These are phyloP conservation scores for Cyrtorhinus lividipennis DNA, from an alignment of 1,140 invertebrate species.

Conservation along the genomic window DNA sequence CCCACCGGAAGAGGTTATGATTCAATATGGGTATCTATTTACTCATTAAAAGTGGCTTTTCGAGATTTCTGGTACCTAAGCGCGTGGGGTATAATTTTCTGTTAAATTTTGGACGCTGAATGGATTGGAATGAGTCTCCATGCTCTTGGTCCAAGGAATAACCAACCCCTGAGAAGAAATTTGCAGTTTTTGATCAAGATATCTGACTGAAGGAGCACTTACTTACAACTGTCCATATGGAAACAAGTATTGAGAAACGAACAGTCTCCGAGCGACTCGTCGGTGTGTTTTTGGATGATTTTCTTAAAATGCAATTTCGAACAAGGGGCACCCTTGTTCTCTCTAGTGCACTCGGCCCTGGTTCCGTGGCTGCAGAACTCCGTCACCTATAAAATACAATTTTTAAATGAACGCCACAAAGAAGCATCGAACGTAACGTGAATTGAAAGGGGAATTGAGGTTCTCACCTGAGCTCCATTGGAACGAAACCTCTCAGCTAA, in stretches of 20 bases:
- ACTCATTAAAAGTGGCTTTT: too few relatives aligned
- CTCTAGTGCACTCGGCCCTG: conserved; percentile 69
- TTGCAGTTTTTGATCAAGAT: too few relatives aligned
- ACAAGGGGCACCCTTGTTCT: conserved; percentile 47
- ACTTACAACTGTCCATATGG: conserved; percentile 98
- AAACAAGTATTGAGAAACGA: conserved; percentile 97
- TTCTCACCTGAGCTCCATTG: conserved; percentile 40
- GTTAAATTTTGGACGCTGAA: too few relatives aligned
- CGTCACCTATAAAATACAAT: conserved; percentile 51
- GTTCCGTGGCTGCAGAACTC: conserved; percentile 95
- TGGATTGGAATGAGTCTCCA: too few relatives aligned
- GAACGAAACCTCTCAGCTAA: conserved; percentile 88
- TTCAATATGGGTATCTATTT: too few relatives aligned
- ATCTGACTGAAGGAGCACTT: too few relatives aligned
- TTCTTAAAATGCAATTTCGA: conserved; percentile 92
- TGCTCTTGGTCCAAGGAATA: too few relatives aligned
- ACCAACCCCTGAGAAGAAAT: too few relatives aligned
- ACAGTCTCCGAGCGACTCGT: conserved; percentile 89
- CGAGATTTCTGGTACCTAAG: too few relatives aligned
- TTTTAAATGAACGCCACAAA: neutral
- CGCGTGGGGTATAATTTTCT: too few relatives aligned
- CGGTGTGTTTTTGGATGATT: conserved; percentile 92
- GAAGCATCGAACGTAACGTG: neutral
- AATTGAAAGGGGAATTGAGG: neutral
- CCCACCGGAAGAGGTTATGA: too few relatives aligned